Conservation (phyloP, 2,113 vertebrate species). For the Coracopsis vasa region DNA sequence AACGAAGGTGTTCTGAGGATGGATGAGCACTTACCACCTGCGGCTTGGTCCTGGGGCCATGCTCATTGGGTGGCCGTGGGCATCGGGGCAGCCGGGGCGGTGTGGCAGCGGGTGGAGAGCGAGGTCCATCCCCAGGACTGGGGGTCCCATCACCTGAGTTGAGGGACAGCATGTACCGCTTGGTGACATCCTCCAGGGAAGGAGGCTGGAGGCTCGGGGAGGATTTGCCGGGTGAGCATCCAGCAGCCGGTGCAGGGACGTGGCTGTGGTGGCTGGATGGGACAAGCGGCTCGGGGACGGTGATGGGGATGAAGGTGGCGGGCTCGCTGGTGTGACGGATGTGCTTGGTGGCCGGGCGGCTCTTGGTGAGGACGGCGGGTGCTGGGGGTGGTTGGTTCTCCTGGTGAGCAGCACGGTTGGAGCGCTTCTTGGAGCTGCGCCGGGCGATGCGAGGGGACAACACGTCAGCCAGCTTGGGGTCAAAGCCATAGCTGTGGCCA, state of each 20-base stretch:
- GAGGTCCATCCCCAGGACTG: slow-evolving; percentile 64
- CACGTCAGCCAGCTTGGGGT: slow-evolving; percentile 48
- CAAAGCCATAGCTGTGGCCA: neutral
- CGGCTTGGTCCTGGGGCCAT: slow-evolving; percentile 83
- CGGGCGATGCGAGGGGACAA: slow-evolving; percentile 68
- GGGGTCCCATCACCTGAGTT: slow-evolving; percentile 70
- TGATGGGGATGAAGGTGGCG: slow-evolving; percentile 83
- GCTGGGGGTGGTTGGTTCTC: slow-evolving; percentile 60
- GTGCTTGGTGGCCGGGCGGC: slow-evolving; percentile 75
- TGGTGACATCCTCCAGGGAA: slow-evolving; percentile 87
- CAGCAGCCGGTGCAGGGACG: slow-evolving; percentile 36
- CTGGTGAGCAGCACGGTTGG: slow-evolving; percentile 77
- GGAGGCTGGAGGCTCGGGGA: slow-evolving; percentile 72
- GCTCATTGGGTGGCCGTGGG: slow-evolving; percentile 68
- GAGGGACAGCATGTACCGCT: slow-evolving; percentile 84
- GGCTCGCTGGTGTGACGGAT: slow-evolving; percentile 90
- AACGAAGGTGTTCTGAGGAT: neutral
- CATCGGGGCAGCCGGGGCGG: slow-evolving; percentile 68
- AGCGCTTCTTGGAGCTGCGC: slow-evolving; percentile 86
- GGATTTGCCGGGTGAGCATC: slow-evolving; percentile 50
- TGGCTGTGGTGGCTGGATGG: slow-evolving; percentile 50
- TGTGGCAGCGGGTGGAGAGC: slow-evolving; percentile 64
- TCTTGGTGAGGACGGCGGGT: slow-evolving; percentile 50
- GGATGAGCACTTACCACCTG: slow-evolving; percentile 88
- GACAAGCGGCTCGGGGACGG: slow-evolving; percentile 70